A percentile compares a stretch with the other conserved stretches of the same genome.
phyloP scores from a whole-genome alignment of 2,797 vertebrate species.

The Karalla daura region DNA sequence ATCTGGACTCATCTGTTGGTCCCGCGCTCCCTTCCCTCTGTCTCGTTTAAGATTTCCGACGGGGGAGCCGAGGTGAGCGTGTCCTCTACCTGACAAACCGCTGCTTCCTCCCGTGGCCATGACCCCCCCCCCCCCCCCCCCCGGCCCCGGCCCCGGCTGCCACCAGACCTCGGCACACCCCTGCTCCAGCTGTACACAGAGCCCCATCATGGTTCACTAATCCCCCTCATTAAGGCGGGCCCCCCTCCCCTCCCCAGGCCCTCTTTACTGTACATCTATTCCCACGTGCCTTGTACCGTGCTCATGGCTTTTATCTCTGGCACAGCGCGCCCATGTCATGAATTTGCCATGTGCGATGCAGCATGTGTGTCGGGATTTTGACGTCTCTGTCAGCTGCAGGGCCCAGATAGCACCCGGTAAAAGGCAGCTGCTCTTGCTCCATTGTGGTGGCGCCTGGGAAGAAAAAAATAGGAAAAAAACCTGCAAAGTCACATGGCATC shows the following conservation, averaged over 20 bases:
- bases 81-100: slow-evolving; percentile 68
- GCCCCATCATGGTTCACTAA: slow-evolving; percentile 71
- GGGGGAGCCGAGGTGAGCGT: slow-evolving; percentile 49
- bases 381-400: slow-evolving; percentile 61
- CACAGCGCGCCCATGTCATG: slow-evolving; percentile 64
- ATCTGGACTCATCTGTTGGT: slow-evolving; percentile 56
- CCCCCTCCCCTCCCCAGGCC: slow-evolving; percentile 64
- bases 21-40: neutral
- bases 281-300: slow-evolving; percentile 61
- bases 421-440: slow-evolving; percentile 16
- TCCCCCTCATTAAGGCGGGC: slow-evolving; percentile 73
- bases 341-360: slow-evolving; percentile 63
- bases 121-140: too few species aligned
- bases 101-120: slow-evolving; percentile 51
- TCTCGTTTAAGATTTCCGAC: slow-evolving; percentile 45
- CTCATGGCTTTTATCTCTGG: slow-evolving; percentile 69
- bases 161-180: slow-evolving; percentile 10
- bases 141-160: neutral
- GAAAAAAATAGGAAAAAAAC: too few species aligned
- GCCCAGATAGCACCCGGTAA: slow-evolving; percentile 22
- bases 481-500: too few species aligned
- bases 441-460: neutral
- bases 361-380: slow-evolving; percentile 55
- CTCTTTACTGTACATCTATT: slow-evolving; percentile 72
- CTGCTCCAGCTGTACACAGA: slow-evolving; percentile 37